Conservation (phyloP, 2,888 invertebrate genomes). For the Petrolisthes cinctipes region DNA sequence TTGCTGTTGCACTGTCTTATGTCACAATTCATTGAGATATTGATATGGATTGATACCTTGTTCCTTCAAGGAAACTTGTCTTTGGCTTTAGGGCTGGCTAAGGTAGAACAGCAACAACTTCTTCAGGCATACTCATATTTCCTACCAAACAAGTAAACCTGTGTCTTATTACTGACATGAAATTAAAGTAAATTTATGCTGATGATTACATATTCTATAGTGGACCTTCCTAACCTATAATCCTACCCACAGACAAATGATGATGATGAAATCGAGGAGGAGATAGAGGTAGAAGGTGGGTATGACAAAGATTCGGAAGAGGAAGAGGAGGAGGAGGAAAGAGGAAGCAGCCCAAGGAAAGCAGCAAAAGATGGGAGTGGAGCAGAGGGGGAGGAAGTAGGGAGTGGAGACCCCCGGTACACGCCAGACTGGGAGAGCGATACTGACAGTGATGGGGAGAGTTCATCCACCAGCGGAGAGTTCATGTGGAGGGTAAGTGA, state of each 20-base stretch:
- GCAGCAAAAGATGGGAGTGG: constrained; percentile 52
- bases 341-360: constrained; percentile 11
- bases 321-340: constrained; percentile 63
- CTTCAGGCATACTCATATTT: no score
- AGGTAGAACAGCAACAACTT: no score
- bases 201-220: not conserved
- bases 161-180: no score
- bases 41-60: no score
- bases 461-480: constrained; percentile 81
- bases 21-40: no score
- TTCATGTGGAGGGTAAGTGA: constrained; percentile 83
- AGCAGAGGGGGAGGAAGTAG: constrained; percentile 47
- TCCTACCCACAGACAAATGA: constrained; percentile 25
- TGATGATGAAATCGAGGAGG: constrained; percentile 57
- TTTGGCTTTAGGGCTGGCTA: no score
- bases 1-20: no score
- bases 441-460: constrained; percentile 70
- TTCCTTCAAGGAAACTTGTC: no score
- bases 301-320: constrained; percentile 64
- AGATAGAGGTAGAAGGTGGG: constrained; percentile 52
- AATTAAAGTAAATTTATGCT: no score
- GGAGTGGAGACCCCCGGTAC: constrained; percentile 67
- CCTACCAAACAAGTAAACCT: no score
- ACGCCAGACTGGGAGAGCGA: constrained; percentile 81
- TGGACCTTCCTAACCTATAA: no score